Evolutionary conservation across 2,888 invertebrate genomes (phyloP), one percentile per base, ranked within the genome.

Genomic region (Drosophila paranaensis): DNA sequence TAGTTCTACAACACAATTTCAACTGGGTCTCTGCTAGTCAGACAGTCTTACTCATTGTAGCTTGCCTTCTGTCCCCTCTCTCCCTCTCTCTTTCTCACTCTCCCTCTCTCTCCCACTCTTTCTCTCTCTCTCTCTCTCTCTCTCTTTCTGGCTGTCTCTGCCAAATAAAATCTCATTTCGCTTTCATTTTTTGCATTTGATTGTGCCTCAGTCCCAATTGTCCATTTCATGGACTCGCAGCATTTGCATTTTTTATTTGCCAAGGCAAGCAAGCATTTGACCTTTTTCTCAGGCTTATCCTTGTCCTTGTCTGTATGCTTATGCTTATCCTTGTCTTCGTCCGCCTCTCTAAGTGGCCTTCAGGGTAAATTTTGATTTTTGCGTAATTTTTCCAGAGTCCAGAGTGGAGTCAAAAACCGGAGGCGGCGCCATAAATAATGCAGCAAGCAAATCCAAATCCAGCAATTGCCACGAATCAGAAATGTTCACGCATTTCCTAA

Each of bases 301-400:
- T n/a, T 30, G 30, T 48, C 48, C 48, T 30, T 48, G n/a, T n/a
- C 11, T n/a, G n/a, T 30, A n/a, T 30, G n/a, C 30, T 30, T 48
- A 25, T 30, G n/a, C 6, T 14, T 16, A n/a, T 51, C 54, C 20
- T 50, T 35, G 61, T 20, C 46, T 53, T 54, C 60, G 20, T 55
- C 20, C 11, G 68, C 54, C 63, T 14, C 53, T 46, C 77, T 83
- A 87, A 86, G 82, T 89, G 82, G 87, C 73, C 82, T 86, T 87
- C 60, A 57, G 89, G 84, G 86, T 64, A 84, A 87, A 81, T 85
- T 88, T 87, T 87, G 84, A 85, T 88, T 89, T 79, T 72, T 77
- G 72, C 71, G 71, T 83, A 83, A 85, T 86, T 88, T 87, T 79
- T 79, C 75, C 72, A 37, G 46, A 48, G 66, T 50, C 48, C 68